A percentile compares a stretch with the other conserved stretches of the same genome.
These are phyloP conservation scores for Emydocephalus ijimae DNA, from an alignment of 2,113 vertebrate genomes.

Conservation along the genomic window DNA sequence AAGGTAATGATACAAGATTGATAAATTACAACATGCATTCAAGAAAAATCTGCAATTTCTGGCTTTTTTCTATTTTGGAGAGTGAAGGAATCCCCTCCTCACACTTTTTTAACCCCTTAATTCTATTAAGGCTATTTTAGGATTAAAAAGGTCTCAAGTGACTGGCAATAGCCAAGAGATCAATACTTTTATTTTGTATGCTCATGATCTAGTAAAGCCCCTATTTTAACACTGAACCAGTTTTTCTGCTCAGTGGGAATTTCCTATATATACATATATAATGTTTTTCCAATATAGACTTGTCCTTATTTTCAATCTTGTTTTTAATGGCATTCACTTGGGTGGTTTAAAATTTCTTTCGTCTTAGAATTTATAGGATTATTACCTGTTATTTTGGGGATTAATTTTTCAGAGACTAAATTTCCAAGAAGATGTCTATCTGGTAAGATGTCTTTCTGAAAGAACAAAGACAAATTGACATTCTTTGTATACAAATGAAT, in stretches of 20 bases:
- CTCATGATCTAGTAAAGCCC: background rate
- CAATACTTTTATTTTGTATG: background rate
- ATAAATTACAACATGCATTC: background rate
- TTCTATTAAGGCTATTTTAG: background rate
- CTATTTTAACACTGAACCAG: background rate
- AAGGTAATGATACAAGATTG: background rate
- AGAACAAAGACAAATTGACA: constrained; percentile 48
- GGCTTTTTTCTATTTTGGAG: background rate
- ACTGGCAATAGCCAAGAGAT: background rate
- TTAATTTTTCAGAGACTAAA: constrained; percentile 30
- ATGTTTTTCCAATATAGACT: background rate
- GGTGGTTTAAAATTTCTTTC: background rate
- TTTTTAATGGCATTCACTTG: constrained; percentile 23
- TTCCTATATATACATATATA: background rate
- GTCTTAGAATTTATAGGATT: background rate
- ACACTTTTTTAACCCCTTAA: background rate
- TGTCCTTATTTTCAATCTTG: background rate
- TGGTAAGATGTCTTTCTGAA: constrained; percentile 53
- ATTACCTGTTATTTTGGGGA: constrained; percentile 11
- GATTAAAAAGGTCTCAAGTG: background rate
- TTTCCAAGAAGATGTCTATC: background rate
- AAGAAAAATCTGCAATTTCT: background rate
- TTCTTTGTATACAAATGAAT: constrained; percentile 23
- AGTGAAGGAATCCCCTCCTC: background rate
- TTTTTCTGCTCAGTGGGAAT: background rate